Evolutionary conservation across 2,888 invertebrate species (phyloP), one percentile per base, ranked within the genome.

Genomic region (Dynastes maya): DNA sequence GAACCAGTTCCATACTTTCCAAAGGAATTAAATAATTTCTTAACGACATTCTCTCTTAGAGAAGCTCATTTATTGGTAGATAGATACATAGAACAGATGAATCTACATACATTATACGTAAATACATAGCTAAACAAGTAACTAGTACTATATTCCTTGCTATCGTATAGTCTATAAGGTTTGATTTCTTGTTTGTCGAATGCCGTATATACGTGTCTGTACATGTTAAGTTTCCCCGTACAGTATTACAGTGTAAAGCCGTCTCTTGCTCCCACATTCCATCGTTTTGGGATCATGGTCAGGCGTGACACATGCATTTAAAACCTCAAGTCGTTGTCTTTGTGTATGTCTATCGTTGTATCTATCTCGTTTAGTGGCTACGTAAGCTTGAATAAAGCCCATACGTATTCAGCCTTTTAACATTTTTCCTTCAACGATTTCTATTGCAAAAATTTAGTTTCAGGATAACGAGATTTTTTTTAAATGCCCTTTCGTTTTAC

Each of bases 201-300:
- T 16, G 71, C 45, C 8, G 8, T 45, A 45, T 8, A 45, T 45
- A 45, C 32, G 8, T 45, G 11, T 11, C 8, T 11, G 11, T 8
- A 45, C 11, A 45, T 45, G 45, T 45, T 37, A 11, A 8, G 45
- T 45, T 45, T 45, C 45, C 8, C 11, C 55, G 8, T 58, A 58
- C 55, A 58, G n/a, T 22, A 58, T 6, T n/a, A 22, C 61, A 27
- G 45, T 61, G 58, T 40, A 74, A 74, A 8, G 8, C 45, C 74
- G 53, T 78, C 37, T 78, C 78, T 78, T 16, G 63, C 65, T 63
- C 32, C 80, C 72, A 78, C 80, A 80, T 80, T 80, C 78, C 78
- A 77, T 58, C 76, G 80, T 80, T 80, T 80, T 78, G 77, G 80
- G 80, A 80, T 80, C 78, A 80, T 80, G 80, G 80, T 74, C 80